Conservation (phyloP, 2,113 vertebrate genomes). For the Prinia subflava region DNA sequence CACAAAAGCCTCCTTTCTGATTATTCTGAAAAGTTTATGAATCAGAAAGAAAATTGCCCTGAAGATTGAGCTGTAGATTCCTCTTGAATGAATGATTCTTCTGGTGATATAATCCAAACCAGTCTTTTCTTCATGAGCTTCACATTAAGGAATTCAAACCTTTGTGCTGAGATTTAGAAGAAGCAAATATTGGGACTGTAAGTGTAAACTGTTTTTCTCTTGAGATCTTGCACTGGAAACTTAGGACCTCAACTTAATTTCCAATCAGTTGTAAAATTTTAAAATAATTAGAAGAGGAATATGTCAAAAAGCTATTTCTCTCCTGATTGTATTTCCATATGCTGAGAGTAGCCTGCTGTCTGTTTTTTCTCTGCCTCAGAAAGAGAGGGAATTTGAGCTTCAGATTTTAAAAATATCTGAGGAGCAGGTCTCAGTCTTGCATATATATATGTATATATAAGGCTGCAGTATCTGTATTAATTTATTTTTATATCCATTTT, state of each 20-base stretch:
- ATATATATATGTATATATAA: neutral
- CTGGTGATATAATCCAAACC: neutral
- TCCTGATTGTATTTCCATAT: neutral
- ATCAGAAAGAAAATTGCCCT: neutral
- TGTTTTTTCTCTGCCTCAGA: neutral
- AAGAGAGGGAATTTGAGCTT: neutral
- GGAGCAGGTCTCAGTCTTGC: neutral
- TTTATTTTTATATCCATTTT: neutral
- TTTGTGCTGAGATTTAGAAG: neutral
- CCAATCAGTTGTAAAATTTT: neutral
- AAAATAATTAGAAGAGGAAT: neutral
- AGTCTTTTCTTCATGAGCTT: neutral
- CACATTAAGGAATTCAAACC: neutral
- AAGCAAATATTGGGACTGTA: rapidly evolving
- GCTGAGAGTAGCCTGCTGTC: neutral
- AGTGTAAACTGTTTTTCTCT: neutral
- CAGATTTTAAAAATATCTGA: neutral
- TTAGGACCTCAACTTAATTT: neutral
- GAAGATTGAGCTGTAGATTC: neutral
- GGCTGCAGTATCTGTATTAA: neutral
- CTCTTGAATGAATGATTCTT: neutral
- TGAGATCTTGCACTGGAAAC: neutral
- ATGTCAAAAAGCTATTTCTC: neutral
- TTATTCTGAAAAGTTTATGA: neutral
- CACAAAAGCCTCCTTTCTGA: neutral